phyloP scores from a whole-genome alignment of 2,113 vertebrate species.

The Eupsittula cactorum region DNA sequence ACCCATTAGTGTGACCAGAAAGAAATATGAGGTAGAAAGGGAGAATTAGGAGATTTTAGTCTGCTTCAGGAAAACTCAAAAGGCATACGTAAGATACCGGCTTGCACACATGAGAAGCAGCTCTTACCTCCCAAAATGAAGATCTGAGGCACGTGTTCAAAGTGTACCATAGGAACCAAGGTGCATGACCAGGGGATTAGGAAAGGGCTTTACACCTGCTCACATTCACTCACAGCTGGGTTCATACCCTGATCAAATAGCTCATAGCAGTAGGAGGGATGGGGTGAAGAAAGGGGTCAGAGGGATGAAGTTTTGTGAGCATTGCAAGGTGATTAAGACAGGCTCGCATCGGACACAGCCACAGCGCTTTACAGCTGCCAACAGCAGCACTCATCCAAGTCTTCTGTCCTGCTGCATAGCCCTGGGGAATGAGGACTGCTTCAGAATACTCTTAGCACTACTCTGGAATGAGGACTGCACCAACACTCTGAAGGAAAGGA shows the following conservation, averaged over 20 bases:
- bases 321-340: background rate
- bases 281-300: background rate
- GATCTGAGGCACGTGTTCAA: slow-evolving; percentile 19
- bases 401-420: background rate
- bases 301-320: background rate
- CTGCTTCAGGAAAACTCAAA: background rate
- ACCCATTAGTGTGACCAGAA: background rate
- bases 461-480: background rate
- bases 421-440: background rate
- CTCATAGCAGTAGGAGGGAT: background rate
- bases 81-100: background rate
- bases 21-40: background rate
- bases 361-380: fast-evolving
- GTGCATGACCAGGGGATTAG: slow-evolving; percentile 10
- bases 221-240: background rate
- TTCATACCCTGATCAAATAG: background rate
- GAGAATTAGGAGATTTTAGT: slow-evolving; percentile 15
- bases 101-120: background rate
- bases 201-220: slow-evolving; percentile 18
- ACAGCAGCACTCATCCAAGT: background rate
- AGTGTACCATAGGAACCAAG: background rate
- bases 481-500: background rate
- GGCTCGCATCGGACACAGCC: background rate
- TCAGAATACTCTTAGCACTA: background rate
- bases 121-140: background rate